Base-by-base conservation (phyloP, 2,888 invertebrate species). In the Euphydryas editha region DNA sequence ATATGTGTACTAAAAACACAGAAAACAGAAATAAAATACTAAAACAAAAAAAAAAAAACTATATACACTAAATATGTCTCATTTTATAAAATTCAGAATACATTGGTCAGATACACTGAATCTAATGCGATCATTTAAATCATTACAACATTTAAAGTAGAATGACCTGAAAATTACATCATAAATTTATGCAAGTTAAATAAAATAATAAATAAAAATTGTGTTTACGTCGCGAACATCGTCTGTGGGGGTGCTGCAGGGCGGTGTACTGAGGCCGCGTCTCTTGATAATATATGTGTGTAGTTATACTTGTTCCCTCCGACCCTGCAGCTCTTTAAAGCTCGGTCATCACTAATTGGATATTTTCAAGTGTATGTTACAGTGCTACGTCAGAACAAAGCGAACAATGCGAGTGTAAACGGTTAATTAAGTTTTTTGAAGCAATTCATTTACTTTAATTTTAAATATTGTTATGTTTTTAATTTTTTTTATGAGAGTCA, bases 261-360 rank as follows among this genome's bases (percentile, higher is more conserved):
- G 76, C 72, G 73, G 73, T 71, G 70, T 70, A 73, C 73, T 72
- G 72, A 69, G 76, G 75, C 75, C 78, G 82, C 81, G 80, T 80
- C 79, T 83, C 84, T 84, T 83, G 81, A 83, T 82, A 75, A 84
- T 82, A 80, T 80, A 77, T 78, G 76, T 87, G 81, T 87, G 86
- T 85, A 88, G 88, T 87, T 88, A 87, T 87, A 88, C 88, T 87
- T 88, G 81, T 87, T 84, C 85, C 84, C 84, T 79, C 80, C 85
- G 82, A 82, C 80, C 81, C 84, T 78, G 80, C 75, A 84, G 84
- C 84, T 78, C 73, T 74, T 88, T 86, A 89, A 88, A 88, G 86
- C 83, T 65, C 36, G 54, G 54, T 54, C 54, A 54, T 54, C 78
- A 73, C 82, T 88, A 88, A 87, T 88, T 87, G 86, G 84, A 84